Evolutionary conservation across 2,113 vertebrate genomes (phyloP), one percentile per base, ranked within the genome.

Genomic region (Malurus melanocephalus): DNA sequence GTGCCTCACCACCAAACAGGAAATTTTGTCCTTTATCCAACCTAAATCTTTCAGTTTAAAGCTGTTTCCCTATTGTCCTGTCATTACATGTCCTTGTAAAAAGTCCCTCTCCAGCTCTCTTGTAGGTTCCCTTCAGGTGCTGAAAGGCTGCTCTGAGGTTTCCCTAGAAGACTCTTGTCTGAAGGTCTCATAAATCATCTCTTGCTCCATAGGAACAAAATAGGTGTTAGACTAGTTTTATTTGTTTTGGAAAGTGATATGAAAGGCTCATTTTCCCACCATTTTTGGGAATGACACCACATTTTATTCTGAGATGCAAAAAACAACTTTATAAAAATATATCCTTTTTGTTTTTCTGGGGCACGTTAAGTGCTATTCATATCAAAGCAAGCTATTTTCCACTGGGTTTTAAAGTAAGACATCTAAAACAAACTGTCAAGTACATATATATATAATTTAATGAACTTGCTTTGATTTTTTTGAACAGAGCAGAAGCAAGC

Each of bases 381-480:
- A 78, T 45, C 32, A 85, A 95, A 93, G 69, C 52, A 30, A 33
- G 23, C 61, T 85, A 69, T 77, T 82, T 96, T 95, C 61, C 74
- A 19, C 42, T 57, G 22, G 49, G 27, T 92, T 92, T 95, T 92
- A 90, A 94, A 88, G 42, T 23, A 73, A 95, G 87, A 38, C 59
- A 81, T 49, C 53, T 95, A 86, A 95, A 93, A 32, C 45, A 85
- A 89, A 30, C 42, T 82, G 33, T 40, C 92, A 90, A 66, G 48
- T 89, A 94, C 46, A 86, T 80, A 35, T 80, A 57, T 88, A 57
- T 94, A 73, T 80, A 92, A 78, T 88, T 92, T 69, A 84, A 66
- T 84, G 76, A 94, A 80, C 79, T 40, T 53, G 80, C 74, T 93
- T 78, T 93, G 83, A 93, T 77, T 89, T 52, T 52, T 82, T 82